These are phyloP conservation scores for Standfussiana lucernea DNA, from an alignment of 2,888 invertebrate species.

Conservation along the genomic window DNA sequence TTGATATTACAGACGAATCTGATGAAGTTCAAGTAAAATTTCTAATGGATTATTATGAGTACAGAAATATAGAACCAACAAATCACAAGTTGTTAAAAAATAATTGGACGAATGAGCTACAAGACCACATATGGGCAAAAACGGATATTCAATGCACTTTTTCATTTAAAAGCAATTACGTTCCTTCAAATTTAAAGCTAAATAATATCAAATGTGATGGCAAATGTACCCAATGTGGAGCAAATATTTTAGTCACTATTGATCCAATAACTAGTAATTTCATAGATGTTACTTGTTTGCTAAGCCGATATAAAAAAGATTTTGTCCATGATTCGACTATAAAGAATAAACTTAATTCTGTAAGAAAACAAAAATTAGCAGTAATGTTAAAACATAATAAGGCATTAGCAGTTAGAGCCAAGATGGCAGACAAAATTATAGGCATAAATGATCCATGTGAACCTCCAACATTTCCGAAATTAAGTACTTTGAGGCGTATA, in stretches of 20 bases:
- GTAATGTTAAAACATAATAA: constrained; percentile 34
- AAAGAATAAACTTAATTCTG: constrained; percentile 42
- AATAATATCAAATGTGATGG: constrained; percentile 41
- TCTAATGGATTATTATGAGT: constrained; percentile 40
- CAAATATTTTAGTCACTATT: constrained; percentile 38
- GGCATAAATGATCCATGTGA: constrained; percentile 26
- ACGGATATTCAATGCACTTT: constrained; percentile 39
- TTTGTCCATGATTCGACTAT: constrained; percentile 38
- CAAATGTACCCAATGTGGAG: constrained; percentile 50
- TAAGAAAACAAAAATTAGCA: constrained; percentile 35
- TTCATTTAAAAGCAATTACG: constrained; percentile 45
- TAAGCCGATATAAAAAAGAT: constrained; percentile 41
- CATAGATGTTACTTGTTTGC: constrained; percentile 34
- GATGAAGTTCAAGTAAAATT: constrained; percentile 36
- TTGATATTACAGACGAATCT: constrained; percentile 34
- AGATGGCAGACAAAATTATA: constrained; percentile 37
- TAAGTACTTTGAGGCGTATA: constrained; percentile 41
- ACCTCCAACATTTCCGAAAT: constrained; percentile 47
- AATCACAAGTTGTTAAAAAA: constrained; percentile 41
- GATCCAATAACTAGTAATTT: constrained; percentile 38
- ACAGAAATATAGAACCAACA: constrained; percentile 33
- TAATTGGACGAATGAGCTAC: constrained; percentile 40
- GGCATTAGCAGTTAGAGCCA: constrained; percentile 38
- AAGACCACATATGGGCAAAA: constrained; percentile 43
- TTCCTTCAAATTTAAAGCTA: constrained; percentile 36